Evolutionary conservation across 2,888 invertebrate species (phyloP).

Genomic region (Leucozona laternaria): DNA sequence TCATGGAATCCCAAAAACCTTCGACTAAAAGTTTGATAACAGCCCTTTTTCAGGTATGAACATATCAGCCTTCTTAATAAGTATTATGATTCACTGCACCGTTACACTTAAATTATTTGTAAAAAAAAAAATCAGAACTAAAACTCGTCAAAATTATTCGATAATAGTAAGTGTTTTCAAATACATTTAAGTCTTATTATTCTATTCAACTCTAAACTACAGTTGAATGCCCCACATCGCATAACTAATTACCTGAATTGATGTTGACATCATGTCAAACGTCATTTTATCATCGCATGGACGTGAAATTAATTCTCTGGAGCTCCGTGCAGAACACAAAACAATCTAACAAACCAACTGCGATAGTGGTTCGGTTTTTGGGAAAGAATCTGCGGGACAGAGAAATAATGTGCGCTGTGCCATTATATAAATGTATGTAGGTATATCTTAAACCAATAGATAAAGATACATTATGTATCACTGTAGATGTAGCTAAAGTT

Average conservation of each 20-base stretch:
- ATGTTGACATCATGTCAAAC: constrained; percentile 54
- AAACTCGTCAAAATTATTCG: not conserved
- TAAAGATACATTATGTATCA: not conserved
- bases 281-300: constrained; percentile 39
- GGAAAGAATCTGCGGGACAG: constrained; percentile 18
- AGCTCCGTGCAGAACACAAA: constrained; percentile 28
- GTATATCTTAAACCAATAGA: not conserved
- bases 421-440: too few species aligned
- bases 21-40: too few species aligned
- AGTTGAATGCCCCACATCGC: constrained; percentile 2
- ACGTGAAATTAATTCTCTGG: constrained; percentile 3
- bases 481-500: not conserved
- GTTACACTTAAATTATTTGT: not conserved
- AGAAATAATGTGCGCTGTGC: not conserved
- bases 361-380: not conserved
- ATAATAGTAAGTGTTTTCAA: too few species aligned
- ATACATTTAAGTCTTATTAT: not conserved
- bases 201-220: constrained; percentile 23
- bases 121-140: not conserved
- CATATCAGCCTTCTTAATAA: too few species aligned
- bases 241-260: constrained; percentile 50
- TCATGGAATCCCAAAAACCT: too few species aligned
- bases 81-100: not conserved
- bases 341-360: not conserved
- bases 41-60: too few species aligned